Conservation (phyloP, 1,140 invertebrate species). For the Zaprionus africanus region DNA sequence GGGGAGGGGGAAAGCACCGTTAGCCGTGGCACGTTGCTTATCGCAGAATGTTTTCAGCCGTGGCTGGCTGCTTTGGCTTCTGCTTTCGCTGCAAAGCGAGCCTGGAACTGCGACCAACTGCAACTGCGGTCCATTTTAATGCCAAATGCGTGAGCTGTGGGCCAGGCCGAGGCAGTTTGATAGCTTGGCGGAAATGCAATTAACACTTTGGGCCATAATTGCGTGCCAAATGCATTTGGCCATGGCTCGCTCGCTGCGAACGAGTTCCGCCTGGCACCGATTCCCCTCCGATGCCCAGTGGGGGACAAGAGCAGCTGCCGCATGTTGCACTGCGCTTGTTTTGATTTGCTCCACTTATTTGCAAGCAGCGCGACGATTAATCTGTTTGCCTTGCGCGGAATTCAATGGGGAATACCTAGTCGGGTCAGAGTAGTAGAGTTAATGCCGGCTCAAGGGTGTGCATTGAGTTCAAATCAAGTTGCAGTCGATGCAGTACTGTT, state of each 20-base stretch:
- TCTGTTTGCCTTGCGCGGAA: conserved; percentile 46
- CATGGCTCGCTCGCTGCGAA: conserved; percentile 29
- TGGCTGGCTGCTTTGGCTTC: conserved; percentile 37
- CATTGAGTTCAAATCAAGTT: too few species aligned
- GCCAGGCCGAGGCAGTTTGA: conserved; percentile 63
- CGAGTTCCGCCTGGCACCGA: not conserved
- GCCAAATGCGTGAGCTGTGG: conserved; percentile 79
- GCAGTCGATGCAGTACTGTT: too few species aligned
- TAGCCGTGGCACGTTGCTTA: conserved; percentile 62
- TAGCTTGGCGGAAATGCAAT: conserved; percentile 75
- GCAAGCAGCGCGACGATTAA: conserved; percentile 72
- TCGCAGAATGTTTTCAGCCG: conserved; percentile 56
- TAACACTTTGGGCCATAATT: conserved; percentile 81
- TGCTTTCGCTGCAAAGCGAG: conserved; percentile 8
- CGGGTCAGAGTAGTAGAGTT: not conserved
- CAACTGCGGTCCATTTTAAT: conserved; percentile 50
- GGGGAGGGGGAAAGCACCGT: conserved; percentile 47
- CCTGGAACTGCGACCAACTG: not conserved
- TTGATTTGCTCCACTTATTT: conserved; percentile 77
- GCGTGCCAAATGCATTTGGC: conserved; percentile 79
- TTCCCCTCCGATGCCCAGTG: not conserved
- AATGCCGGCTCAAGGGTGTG: too few species aligned
- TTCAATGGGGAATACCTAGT: conserved; percentile 2
- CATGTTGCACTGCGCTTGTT: conserved; percentile 53
- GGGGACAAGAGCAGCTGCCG: not conserved